Evolutionary conservation across 2,797 vertebrate genomes (phyloP), one percentile per base, ranked within the genome.

Genomic region (Podarcis lilfordi): DNA sequence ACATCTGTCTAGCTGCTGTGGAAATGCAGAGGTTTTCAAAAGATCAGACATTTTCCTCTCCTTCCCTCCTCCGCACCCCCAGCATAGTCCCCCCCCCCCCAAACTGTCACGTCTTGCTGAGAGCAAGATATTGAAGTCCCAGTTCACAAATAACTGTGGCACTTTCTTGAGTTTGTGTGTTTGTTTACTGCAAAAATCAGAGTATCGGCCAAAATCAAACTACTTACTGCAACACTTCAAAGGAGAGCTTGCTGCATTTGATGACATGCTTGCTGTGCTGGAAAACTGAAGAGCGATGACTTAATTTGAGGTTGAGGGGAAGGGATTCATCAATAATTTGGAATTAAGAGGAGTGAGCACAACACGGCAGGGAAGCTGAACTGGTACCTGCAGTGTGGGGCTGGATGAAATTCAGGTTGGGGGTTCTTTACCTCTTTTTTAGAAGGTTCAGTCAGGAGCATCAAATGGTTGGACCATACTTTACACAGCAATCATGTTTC

Each of bases 21-120:
- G 87, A 92, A 95, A 95, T 80, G 9, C 93, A 95, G 91, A 93
- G 95, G 89, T 92, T 95, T 95, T 90, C 93, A 82, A 89, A 82
- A 79, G 82, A 94, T 93, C 95, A 93, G 90, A 91, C 72, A 72
- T 93, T 92, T 90, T 89, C 86, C 86, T 93, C 88, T 88, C 45
- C 91, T 92, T 93, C 93, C 89, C 92, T 91, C 94, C 90, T 10
- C n/a, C 2, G 25, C 90, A 55, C 50, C 50, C 50, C 50, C 13
- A 55, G 50, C 50, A 55, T 55, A 15, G 50, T 23, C 0, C 61
- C 61, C 61, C 61, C 61, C 59, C 61, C 21, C 19, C 1, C 2
- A 88, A 89, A 37, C 83, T 86, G 89, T 91, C 88, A 3, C 6
- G 8, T 85, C 96, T 93, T 91, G 89, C 95, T 0, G 91, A 92